Base-by-base conservation (phyloP, 2,888 invertebrate species). In the Oxyteleia sp. region DNA sequence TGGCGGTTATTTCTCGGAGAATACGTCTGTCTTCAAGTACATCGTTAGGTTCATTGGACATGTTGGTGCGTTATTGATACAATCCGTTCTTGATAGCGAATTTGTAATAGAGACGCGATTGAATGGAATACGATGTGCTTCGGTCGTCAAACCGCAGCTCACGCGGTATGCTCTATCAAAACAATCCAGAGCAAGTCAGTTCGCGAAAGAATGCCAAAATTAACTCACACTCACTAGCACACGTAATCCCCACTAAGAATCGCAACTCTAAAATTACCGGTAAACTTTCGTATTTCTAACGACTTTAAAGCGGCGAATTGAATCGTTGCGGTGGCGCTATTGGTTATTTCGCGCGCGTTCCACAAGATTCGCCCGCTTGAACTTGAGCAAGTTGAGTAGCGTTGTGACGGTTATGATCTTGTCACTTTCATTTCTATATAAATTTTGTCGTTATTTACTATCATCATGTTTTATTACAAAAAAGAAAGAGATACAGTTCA, bases 241-340 rank as follows among this genome's bases (percentile, higher is more conserved):
- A 20, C 41, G 4, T 23, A 41, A 43, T 55, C 51, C 61, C 43
- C 63, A 53, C 43, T 55, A 35, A 11, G 15, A 15, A 32, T 41
- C 20, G 10, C 8, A 4, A 41, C 20, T 3, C 35, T 23, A 43
- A 74, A 74, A 74, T 63, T 74, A 74, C 74, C 63, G 74, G 74
- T 74, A 74, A 74, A 74, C 74, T 74, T 74, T 74, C 45, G 55
- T 74, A 74, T 74, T 63, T 18, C 8, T 74, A 74, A 74, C 74
- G 74, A 49, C 74, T 74, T 74, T 74, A 35, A 7, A 7, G 16
- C 51, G 3, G 35, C 72, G 29, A 63, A 74, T 74, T 55, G 26
- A 64, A 63, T 29, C 11, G 16, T 26, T 0, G 20, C 18, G 16
- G 16, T 11, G 0, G 10, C 29, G 8, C 32, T 1, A 68, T 68